Percentiles rank a stretch among this genome's conserved stretches.
Conservation (phyloP, 2,113 vertebrate genomes). For the Acanthisitta chloris region DNA sequence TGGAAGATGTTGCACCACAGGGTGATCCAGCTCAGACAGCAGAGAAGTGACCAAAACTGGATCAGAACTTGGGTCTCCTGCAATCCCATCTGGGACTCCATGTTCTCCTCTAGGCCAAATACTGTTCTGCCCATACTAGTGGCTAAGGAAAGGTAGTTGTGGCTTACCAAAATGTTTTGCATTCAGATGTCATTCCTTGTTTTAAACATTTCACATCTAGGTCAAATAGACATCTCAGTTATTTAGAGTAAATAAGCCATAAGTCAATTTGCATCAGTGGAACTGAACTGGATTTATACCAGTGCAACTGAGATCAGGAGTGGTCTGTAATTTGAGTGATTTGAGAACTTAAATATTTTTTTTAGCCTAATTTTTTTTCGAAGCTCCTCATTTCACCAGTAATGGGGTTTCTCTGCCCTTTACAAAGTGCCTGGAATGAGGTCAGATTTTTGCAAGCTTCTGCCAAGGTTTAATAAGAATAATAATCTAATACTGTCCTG, state of each 20-base stretch:
- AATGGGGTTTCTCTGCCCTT: slow-evolving; percentile 23
- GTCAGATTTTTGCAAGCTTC: slow-evolving; percentile 34
- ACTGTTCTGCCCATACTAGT: not conserved
- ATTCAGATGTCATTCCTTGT: not conserved
- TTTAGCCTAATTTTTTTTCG: not conserved
- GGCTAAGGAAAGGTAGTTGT: not conserved
- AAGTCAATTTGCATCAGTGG: not conserved
- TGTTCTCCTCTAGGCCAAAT: not conserved
- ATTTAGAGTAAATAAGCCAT: not conserved
- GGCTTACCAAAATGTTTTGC: not conserved
- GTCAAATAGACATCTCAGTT: not conserved
- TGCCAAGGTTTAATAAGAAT: slow-evolving; percentile 13
- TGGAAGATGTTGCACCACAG: not conserved
- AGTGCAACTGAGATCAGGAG: not conserved
- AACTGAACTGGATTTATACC: not conserved
- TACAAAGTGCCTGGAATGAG: slow-evolving; percentile 17
- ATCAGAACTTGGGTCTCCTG: not conserved
- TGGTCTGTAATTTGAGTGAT: not conserved
- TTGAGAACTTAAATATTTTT: not conserved
- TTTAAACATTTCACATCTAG: not conserved
- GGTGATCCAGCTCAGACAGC: not conserved
- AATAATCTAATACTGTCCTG: slow-evolving; percentile 2
- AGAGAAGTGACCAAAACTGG: not conserved
- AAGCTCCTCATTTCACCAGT: slow-evolving; percentile 4
- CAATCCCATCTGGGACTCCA: not conserved